Evolutionary conservation across 2,888 invertebrate genomes (phyloP).

Genomic region (Sclerodermus sp.): DNA sequence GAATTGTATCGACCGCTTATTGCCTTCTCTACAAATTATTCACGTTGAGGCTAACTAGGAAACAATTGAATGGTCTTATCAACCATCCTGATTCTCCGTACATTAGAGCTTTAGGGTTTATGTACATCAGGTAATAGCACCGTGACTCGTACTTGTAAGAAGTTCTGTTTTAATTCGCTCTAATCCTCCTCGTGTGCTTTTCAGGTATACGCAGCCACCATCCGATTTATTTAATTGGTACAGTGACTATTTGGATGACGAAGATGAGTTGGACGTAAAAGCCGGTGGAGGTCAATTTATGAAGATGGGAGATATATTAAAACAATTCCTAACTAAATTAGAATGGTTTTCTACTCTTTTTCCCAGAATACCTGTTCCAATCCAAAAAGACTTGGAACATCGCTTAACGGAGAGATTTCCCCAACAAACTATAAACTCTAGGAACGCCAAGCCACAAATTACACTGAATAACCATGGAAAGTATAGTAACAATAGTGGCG

Average conservation of each 20-base stretch:
- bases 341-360: slow-evolving; percentile 99
- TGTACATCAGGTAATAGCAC: slow-evolving; percentile 70
- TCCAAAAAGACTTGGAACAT: slow-evolving; percentile 88
- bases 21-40: slow-evolving; percentile 98
- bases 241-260: slow-evolving; percentile 92
- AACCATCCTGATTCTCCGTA: slow-evolving; percentile 96
- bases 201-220: slow-evolving; percentile 95
- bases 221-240: slow-evolving; percentile 96
- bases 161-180: too few relatives aligned
- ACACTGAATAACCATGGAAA: slow-evolving; percentile 53
- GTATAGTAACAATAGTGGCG: slow-evolving; percentile 38
- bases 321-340: slow-evolving; percentile 90
- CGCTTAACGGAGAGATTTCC: slow-evolving; percentile 68
- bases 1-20: slow-evolving; percentile 99
- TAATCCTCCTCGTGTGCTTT: too few relatives aligned
- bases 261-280: slow-evolving; percentile 96
- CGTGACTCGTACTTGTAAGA: too few relatives aligned
- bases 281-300: slow-evolving; percentile 95
- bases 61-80: slow-evolving; percentile 93
- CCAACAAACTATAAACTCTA: slow-evolving; percentile 57
- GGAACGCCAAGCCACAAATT: slow-evolving; percentile 53
- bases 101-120: slow-evolving; percentile 90
- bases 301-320: slow-evolving; percentile 88
- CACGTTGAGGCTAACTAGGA: slow-evolving; percentile 93
- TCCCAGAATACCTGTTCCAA: slow-evolving; percentile 97